Evolutionary conservation across 2,888 invertebrate species (phyloP), one percentile per base, ranked within the genome.

Genomic region (Subacronicta megacephala): DNA sequence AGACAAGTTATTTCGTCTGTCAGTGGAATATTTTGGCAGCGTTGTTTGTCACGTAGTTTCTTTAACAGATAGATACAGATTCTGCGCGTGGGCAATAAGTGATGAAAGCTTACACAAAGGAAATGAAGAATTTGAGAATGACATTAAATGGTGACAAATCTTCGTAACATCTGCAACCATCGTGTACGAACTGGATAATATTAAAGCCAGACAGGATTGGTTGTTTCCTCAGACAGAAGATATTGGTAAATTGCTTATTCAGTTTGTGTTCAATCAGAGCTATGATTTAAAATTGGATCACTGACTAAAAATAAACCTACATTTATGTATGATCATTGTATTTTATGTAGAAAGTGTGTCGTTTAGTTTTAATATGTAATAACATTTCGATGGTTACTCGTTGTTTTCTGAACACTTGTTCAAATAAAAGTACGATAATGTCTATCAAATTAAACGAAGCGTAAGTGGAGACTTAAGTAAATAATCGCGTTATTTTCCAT

Each of bases 391-490:
- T 31, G 36, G 13, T 23, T 6, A 26, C 37, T 37, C 15, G 54
- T 49, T 57, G 57, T 49, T 52, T 52, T 68, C 58, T 50, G 54
- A 16, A 26, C 70, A 73, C 29, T 70, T 72, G 66, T 73, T 50
- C 47, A 72, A 72, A 72, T 66, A 73, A 50, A 62, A 50, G 12
- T 20, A 58, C 29, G 69, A 62, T 60, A 60, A 16, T 54, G 43
- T 33, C 41, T 40, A 57, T 50, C 31, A 51, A 66, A 62, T 69
- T 26, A 46, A 51, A 42, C 7, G 16, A 35, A 65, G 55, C 46
- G 41, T 20, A 60, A 50, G 40, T 70, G 57, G 44, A 73, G 62
- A 62, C 44, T 70, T 62, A 66, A 62, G 57, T 57, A 66, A 72
- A 73, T 62, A 73, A 18, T 66, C 43, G 13, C 33, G 57, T 62